phyloP scores from a whole-genome alignment of 2,113 vertebrate genomes.

The Fukomys damarensis region DNA sequence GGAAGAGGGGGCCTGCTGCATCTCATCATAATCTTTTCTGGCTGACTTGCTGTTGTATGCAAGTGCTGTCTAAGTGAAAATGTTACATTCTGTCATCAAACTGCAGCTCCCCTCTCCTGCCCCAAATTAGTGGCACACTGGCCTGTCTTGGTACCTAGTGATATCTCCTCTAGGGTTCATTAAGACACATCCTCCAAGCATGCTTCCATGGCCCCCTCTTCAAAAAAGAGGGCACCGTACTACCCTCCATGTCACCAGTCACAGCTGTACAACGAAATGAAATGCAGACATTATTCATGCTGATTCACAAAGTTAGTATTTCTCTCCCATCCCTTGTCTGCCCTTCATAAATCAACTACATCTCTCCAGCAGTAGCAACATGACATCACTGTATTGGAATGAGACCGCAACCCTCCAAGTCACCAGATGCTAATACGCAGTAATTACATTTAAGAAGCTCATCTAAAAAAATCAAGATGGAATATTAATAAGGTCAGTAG shows the following conservation, averaged over 20 bases:
- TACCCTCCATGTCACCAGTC: not conserved
- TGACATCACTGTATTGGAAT: not conserved
- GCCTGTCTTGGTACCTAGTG: too few species aligned
- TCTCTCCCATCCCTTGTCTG: not conserved
- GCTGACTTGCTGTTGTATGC: not conserved
- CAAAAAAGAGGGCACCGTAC: not conserved
- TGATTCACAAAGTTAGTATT: accelerated
- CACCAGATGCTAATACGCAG: not conserved
- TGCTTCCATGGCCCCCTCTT: not conserved
- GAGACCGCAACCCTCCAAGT: not conserved
- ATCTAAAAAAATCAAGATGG: constrained; percentile 29
- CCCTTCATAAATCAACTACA: not conserved
- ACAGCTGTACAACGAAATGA: accelerated
- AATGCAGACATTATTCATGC: not conserved
- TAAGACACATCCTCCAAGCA: accelerated
- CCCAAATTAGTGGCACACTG: not conserved
- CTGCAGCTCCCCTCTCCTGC: not conserved
- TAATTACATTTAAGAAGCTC: not conserved
- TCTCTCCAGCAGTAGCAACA: not conserved
- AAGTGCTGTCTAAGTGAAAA: not conserved
- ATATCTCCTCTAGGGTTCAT: accelerated
- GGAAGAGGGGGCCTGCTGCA: too few species aligned
- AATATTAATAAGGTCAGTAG: constrained; percentile 24
- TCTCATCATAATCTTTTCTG: not conserved
- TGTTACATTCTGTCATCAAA: not conserved